phyloP scores from a whole-genome alignment of 2,888 invertebrate species.

The Cyclophora albipunctata region DNA sequence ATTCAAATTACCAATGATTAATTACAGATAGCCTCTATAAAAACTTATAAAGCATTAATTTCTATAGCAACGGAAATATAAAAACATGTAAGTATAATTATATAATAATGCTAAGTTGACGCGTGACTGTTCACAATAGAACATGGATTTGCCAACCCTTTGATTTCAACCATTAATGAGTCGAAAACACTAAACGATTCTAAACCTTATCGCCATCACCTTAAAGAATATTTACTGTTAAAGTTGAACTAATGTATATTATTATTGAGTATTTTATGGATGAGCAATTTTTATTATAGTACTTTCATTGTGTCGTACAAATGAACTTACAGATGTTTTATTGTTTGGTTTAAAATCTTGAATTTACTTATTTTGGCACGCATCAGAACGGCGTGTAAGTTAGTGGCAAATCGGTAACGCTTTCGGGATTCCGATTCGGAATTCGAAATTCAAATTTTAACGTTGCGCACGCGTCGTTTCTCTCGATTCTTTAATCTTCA shows the following conservation, averaged over 20 bases:
- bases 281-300: conserved; percentile 69
- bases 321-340: conserved; percentile 33
- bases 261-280: conserved; percentile 63
- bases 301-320: conserved; percentile 17
- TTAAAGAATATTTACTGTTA: conserved; percentile 21
- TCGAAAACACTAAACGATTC: conserved; percentile 23
- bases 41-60: conserved; percentile 37
- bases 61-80: conserved; percentile 63
- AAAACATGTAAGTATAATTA: conserved; percentile 53
- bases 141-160: conserved; percentile 73
- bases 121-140: conserved; percentile 71
- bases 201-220: conserved; percentile 19
- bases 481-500: no score
- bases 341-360: conserved; percentile 33
- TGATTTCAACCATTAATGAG: conserved; percentile 64
- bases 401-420: no score
- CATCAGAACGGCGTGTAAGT: neutral
- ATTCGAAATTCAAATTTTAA: no score
- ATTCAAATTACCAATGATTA: conserved; percentile 14
- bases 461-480: no score
- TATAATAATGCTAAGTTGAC: conserved; percentile 57
- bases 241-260: conserved; percentile 41
- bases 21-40: conserved; percentile 13
- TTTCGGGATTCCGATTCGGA: no score
- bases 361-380: conserved; percentile 19